These are phyloP conservation scores for Thaumatotibia leucotreta DNA, from an alignment of 1,140 invertebrate genomes.

Conservation along the genomic window DNA sequence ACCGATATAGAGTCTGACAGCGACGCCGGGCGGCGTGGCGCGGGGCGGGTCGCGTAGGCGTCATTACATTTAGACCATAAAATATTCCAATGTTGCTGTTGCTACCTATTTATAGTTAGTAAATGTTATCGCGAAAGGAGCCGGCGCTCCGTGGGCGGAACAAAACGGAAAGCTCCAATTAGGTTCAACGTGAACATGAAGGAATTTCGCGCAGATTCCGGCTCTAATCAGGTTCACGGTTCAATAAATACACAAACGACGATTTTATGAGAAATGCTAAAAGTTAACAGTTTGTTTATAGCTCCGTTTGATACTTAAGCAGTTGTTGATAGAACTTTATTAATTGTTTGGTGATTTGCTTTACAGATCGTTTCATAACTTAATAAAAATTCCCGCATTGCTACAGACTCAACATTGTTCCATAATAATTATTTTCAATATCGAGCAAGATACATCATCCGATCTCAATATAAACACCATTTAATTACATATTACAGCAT, in stretches of 20 bases:
- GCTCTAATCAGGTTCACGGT: background rate
- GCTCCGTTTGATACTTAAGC: no score
- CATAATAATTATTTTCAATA: no score
- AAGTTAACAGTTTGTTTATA: background rate
- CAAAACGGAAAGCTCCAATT: slow-evolving; percentile 10
- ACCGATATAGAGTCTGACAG: slow-evolving; percentile 9
- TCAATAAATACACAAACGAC: background rate
- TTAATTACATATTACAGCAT: no score
- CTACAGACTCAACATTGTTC: no score
- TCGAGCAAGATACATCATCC: no score
- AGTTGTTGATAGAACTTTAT: no score
- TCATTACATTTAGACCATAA: slow-evolving; percentile 50
- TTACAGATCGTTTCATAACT: no score
- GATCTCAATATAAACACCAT: no score
- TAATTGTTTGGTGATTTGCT: no score
- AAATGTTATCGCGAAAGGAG: slow-evolving; percentile 46
- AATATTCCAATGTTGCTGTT: slow-evolving; percentile 38
- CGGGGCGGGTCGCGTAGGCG: slow-evolving; percentile 34
- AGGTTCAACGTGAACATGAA: background rate
- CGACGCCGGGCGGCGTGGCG: slow-evolving; percentile 12
- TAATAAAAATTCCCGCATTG: no score
- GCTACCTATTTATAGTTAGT: slow-evolving; percentile 50
- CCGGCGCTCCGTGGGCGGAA: slow-evolving; percentile 30
- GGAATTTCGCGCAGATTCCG: slow-evolving; percentile 15
- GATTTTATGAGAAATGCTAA: background rate